Percentiles rank a stretch among this genome's conserved stretches.
These are phyloP conservation scores for Neoarius graeffei DNA, from an alignment of 2,113 vertebrate species.

Conservation along the genomic window DNA sequence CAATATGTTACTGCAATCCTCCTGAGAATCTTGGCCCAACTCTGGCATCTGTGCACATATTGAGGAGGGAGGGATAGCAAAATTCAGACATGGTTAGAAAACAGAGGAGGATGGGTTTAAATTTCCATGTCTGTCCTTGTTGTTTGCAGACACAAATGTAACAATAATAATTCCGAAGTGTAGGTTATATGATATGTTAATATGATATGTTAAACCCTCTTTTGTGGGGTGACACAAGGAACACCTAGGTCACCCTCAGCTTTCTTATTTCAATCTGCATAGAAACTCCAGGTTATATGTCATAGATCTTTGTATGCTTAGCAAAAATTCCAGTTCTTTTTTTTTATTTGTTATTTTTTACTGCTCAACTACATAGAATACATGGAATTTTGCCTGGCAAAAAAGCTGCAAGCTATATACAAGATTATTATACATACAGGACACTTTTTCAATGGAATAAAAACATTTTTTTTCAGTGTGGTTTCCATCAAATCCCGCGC, in stretches of 20 bases:
- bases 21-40: conserved; percentile 82
- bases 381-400: not conserved
- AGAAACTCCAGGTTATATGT: not conserved
- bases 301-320: not conserved
- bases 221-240: not conserved
- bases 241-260: not conserved
- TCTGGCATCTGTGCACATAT: conserved; percentile 84
- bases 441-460: no score
- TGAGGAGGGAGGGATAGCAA: conserved; percentile 19
- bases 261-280: not conserved
- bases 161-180: not conserved
- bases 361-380: not conserved
- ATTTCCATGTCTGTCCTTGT: conserved; percentile 35
- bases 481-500: no score
- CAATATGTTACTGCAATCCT: conserved; percentile 91
- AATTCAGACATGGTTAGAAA: conserved; percentile 29
- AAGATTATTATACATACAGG: no score
- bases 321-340: not conserved
- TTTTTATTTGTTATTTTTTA: not conserved
- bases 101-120: conserved; percentile 23
- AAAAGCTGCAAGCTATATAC: not conserved
- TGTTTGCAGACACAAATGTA: conserved; percentile 34
- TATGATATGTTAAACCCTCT: conserved; percentile 19
- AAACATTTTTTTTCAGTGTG: no score
- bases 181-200: conserved; percentile 20